Evolutionary conservation across 92 coral and sea anemone genomes (phyloP).

Genomic region (Montipora capitata): DNA sequence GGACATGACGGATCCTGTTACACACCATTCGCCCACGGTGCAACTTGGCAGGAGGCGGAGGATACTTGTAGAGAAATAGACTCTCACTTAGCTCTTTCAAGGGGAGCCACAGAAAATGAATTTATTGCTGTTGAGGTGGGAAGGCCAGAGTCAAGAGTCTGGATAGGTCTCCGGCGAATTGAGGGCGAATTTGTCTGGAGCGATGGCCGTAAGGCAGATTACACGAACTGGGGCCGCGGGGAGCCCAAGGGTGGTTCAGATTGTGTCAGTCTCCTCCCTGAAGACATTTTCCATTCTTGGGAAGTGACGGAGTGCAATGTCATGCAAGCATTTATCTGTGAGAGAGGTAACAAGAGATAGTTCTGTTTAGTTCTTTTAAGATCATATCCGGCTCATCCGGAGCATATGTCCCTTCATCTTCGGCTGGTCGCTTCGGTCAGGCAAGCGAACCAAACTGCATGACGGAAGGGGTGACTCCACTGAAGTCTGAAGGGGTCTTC

Average conservation of each 20-base stretch:
- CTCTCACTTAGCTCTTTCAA: conserved; percentile 72
- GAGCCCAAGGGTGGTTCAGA: conserved; percentile 68
- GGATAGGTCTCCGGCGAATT: conserved; percentile 79
- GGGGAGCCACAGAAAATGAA: conserved; percentile 49
- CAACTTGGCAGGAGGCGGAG: conserved; percentile 77
- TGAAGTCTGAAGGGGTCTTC: too few relatives aligned
- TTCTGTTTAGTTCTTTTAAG: neutral
- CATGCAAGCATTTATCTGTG: conserved; percentile 78
- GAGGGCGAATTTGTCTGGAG: conserved; percentile 69
- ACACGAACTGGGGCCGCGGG: conserved; percentile 65
- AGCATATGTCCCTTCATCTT: too few relatives aligned
- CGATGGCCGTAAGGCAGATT: conserved; percentile 57
- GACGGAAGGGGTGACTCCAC: too few relatives aligned
- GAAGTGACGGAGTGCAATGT: conserved; percentile 60
- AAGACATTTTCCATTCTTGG: conserved; percentile 68
- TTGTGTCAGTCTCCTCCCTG: conserved; percentile 70
- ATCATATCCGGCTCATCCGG: too few relatives aligned
- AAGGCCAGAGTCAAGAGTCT: conserved; percentile 70
- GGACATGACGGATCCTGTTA: conserved; percentile 76
- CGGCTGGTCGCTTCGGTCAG: too few relatives aligned
- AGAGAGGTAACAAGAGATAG: conserved; percentile 68
- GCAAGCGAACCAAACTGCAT: too few relatives aligned
- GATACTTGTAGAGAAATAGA: conserved; percentile 69
- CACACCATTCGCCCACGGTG: conserved; percentile 56
- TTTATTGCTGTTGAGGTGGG: conserved; percentile 74